Percentiles rank a stretch among this genome's conserved stretches.
Evolutionary conservation across 2,888 invertebrate genomes (phyloP).

Genomic region (Pachymerium ferrugineum): DNA sequence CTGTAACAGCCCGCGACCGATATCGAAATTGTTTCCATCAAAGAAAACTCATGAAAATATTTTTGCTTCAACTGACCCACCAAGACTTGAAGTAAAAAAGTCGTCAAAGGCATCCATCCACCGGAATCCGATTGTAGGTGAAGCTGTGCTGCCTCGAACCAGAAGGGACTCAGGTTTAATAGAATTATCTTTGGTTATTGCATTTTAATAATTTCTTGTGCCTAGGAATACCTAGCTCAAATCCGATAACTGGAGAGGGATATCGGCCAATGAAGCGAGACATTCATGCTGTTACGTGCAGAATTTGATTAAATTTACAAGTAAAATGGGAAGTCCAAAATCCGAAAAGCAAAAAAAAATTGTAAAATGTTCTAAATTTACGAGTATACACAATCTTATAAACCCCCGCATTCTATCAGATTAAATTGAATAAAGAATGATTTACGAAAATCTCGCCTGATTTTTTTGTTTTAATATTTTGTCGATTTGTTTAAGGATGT

Average conservation of each 20-base stretch:
- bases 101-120: background rate
- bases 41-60: background rate
- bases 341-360: background rate
- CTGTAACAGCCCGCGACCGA: background rate
- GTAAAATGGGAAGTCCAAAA: background rate
- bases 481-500: too few species aligned
- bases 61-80: background rate
- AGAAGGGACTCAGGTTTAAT: background rate
- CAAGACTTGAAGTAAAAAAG: background rate
- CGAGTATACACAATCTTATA: background rate
- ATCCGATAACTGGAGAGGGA: slow-evolving; percentile 2
- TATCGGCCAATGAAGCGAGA: slow-evolving; percentile 4
- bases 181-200: background rate
- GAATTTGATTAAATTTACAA: background rate
- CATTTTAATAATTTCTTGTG: background rate
- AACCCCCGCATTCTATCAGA: background rate
- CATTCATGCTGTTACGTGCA: background rate
- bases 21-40: background rate
- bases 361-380: background rate
- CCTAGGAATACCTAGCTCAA: background rate
- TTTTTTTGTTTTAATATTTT: too few species aligned
- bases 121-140: background rate
- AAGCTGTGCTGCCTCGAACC: background rate
- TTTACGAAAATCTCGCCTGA: too few species aligned
- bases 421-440: too few species aligned